Conservation (phyloP, 2,888 invertebrate species). For the Cosmia trapezina region DNA sequence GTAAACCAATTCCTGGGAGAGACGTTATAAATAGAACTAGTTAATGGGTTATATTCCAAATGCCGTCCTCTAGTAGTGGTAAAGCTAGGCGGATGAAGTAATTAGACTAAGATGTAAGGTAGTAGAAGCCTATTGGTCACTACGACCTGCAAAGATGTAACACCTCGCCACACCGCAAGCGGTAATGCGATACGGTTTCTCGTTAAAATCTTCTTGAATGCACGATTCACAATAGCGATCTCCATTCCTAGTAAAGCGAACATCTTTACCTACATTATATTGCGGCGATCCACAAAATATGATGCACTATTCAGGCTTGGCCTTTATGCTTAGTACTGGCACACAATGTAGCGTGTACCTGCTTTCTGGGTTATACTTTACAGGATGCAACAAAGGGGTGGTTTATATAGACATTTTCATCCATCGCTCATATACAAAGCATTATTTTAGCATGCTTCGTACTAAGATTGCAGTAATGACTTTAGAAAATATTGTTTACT, state of each 20-base stretch:
- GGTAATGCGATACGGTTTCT: conserved; percentile 20
- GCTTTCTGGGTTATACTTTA: conserved; percentile 48
- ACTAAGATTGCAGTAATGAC: conserved; percentile 1
- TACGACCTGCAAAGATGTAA: conserved; percentile 23
- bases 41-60: too few species aligned
- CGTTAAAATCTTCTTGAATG: conserved; percentile 26
- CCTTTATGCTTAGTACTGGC: conserved; percentile 45
- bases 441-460: conserved; percentile 3
- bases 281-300: conserved; percentile 45
- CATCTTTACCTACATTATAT: conserved; percentile 29
- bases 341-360: conserved; percentile 54
- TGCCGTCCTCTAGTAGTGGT: neutral
- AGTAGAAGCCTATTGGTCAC: conserved; percentile 4
- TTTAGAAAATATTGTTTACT: conserved; percentile 1
- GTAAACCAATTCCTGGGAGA: neutral
- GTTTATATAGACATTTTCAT: conserved; percentile 31
- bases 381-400: conserved; percentile 47
- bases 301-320: conserved; percentile 51
- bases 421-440: conserved; percentile 41
- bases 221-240: conserved; percentile 23
- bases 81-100: neutral
- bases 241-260: conserved; percentile 27
- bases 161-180: neutral
- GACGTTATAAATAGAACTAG: neutral
- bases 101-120: conserved; percentile 11